These are phyloP conservation scores for Craniophora ligustri DNA, from an alignment of 2,888 invertebrate genomes.

Conservation along the genomic window DNA sequence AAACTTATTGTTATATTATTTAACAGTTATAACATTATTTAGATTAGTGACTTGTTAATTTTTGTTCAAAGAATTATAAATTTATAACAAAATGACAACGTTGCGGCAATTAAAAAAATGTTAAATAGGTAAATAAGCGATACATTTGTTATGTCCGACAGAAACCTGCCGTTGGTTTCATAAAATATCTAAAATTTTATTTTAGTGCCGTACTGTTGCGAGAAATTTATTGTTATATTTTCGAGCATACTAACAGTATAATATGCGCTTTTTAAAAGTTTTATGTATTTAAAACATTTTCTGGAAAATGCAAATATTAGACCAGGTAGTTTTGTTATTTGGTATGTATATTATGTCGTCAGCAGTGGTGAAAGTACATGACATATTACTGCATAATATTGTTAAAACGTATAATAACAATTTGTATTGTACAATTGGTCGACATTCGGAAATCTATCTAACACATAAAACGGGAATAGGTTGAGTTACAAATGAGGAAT, in stretches of 20 bases:
- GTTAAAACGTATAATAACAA: too few relatives aligned
- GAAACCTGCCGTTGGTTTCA: conserved; percentile 14
- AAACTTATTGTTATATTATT: too few relatives aligned
- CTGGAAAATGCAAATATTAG: conserved; percentile 12
- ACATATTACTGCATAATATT: too few relatives aligned
- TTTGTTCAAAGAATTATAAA: too few relatives aligned
- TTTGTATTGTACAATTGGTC: too few relatives aligned
- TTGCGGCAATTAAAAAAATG: neutral
- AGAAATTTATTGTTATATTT: conserved; percentile 33
- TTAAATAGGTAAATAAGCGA: conserved; percentile 15
- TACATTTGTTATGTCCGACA: conserved; percentile 6
- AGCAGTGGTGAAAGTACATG: too few relatives aligned
- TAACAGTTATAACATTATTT: too few relatives aligned
- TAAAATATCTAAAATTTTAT: conserved; percentile 37
- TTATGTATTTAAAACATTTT: conserved; percentile 19
- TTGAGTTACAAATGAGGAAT: too few relatives aligned
- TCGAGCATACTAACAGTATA: conserved; percentile 17
- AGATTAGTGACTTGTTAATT: too few relatives aligned
- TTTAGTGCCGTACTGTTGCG: conserved; percentile 24
- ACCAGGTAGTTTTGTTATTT: conserved; percentile 10
- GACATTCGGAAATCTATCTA: too few relatives aligned
- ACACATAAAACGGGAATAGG: too few relatives aligned
- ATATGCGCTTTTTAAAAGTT: conserved; percentile 40
- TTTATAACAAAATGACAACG: neutral
- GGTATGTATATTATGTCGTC: neutral